Percentiles rank a stretch among this genome's conserved stretches.
These are phyloP conservation scores for Henricia sp. DNA, from an alignment of 53 echinoderm and acorn worm genomes.

Conservation along the genomic window DNA sequence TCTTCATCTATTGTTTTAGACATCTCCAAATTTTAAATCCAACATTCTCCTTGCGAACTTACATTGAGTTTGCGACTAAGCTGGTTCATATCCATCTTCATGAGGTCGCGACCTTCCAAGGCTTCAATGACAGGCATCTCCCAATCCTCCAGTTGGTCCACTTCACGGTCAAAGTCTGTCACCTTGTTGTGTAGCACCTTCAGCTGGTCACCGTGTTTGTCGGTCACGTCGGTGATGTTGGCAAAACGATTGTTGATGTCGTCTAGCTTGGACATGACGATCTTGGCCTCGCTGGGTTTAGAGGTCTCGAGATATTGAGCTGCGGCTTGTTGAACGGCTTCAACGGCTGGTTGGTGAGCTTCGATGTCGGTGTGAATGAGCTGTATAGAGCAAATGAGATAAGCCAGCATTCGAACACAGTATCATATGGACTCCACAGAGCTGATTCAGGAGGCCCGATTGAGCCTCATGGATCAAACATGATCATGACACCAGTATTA, in stretches of 20 bases:
- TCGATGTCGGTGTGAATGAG: conserved; percentile 94
- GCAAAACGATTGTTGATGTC: conserved; percentile 78
- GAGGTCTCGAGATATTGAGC: conserved; percentile 78
- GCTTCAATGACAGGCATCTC: conserved; percentile 85
- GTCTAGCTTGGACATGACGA: conserved; percentile 86
- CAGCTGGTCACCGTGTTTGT: conserved; percentile 81
- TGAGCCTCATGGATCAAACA: too few species aligned
- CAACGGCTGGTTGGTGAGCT: conserved; percentile 85
- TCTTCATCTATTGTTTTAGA: too few species aligned
- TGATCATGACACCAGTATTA: too few species aligned
- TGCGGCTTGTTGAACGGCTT: conserved; percentile 82
- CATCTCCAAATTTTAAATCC: too few species aligned
- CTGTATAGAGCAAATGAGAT: conserved; percentile 56
- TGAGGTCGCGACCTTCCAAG: conserved; percentile 84
- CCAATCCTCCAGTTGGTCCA: conserved; percentile 96
- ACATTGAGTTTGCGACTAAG: conserved; percentile 92
- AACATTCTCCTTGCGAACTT: conserved; percentile 34
- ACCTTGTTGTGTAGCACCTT: conserved; percentile 73
- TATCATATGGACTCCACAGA: too few species aligned
- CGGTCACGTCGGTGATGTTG: conserved; percentile 69
- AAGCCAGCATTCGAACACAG: too few species aligned
- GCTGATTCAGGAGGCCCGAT: too few species aligned
- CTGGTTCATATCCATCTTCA: conserved; percentile 89
- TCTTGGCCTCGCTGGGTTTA: conserved; percentile 85
- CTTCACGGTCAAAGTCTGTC: conserved; percentile 90